Base-by-base conservation (phyloP, 2,797 vertebrate species). In the Coccyzus lansbergi region DNA sequence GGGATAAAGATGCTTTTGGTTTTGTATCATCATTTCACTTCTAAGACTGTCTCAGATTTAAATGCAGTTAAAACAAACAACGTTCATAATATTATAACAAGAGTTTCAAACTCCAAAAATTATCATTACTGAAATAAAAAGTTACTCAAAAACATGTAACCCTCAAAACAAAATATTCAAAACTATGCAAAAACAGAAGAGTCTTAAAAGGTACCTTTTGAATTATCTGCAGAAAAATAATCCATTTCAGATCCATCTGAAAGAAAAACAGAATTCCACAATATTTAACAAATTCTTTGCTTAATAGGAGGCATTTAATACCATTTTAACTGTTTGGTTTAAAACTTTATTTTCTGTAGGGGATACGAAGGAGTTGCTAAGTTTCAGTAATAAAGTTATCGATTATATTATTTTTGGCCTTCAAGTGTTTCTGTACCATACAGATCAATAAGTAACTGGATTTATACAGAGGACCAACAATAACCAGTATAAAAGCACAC, bases 181-280 rank as follows among this genome's bases (percentile, higher is more conserved):
- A 88, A 56, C 5, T 11, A 44, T 2, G 6, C 22, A 70, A 55
- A 94, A 80, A 63, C 7, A 65, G 16, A 63, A 48, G n/a, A 64
- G 11, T 31, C 40, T 67, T 29, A 60, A 85, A 42, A 74, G 49
- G 52, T 98, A 99, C 99, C 98, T 98, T 99, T 92, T 99, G 98
- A 96, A 99, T 98, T 91, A 99, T 98, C 82, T 99, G 98, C 75
- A 99, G 98, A 85, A 99, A 97, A 86, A 99, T 97, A 92, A 94
- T 94, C 98, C 99, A 99, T 40, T 98, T 97, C 42, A 99, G 97
- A 76, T 98, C 97, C 98, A 98, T 98, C 99, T 99, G 91, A 68
- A 93, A 90, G n/a, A 34, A 76, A 91, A 87, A 29, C 4, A 83
- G 58, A 89, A 68, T 53, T 52, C 9, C 7, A 36, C 5, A 70